Evolutionary conservation across 2,888 invertebrate genomes (phyloP).

Genomic region (Eristalis arbustorum): DNA sequence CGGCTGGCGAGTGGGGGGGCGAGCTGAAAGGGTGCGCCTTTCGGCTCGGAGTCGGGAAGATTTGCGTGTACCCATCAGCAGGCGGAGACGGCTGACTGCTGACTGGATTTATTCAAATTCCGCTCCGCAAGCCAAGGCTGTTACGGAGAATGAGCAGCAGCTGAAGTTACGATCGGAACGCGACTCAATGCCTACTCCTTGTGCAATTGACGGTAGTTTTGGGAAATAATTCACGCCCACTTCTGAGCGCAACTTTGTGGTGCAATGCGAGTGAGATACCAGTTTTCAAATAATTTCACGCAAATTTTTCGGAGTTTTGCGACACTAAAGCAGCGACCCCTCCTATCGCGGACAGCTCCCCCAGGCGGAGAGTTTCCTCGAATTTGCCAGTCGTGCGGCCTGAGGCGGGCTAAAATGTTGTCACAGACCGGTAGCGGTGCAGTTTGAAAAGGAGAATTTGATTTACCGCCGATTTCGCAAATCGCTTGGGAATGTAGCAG

Average conservation of each 20-base stretch:
- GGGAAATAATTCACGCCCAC: background rate
- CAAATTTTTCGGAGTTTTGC: too few relatives aligned
- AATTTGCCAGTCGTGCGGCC: too few relatives aligned
- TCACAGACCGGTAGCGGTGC: too few relatives aligned
- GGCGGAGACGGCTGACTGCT: background rate
- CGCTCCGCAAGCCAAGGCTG: slow-evolving; percentile 42
- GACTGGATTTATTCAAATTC: slow-evolving; percentile 19
- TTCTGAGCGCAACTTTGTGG: background rate
- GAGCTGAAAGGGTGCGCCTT: slow-evolving; percentile 11
- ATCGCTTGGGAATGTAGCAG: too few relatives aligned
- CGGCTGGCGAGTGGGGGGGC: background rate
- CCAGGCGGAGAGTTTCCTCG: too few relatives aligned
- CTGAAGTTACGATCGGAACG: slow-evolving; percentile 19
- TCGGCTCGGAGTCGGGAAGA: background rate
- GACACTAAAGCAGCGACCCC: too few relatives aligned
- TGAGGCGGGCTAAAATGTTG: too few relatives aligned
- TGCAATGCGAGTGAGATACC: background rate
- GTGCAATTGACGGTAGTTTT: background rate
- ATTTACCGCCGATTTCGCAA: too few relatives aligned
- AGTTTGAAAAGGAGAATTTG: too few relatives aligned
- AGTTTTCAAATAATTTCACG: too few relatives aligned
- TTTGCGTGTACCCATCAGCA: background rate
- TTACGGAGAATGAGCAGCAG: slow-evolving; percentile 48
- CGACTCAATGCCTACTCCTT: slow-evolving; percentile 3
- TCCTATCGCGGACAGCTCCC: too few relatives aligned